These are phyloP conservation scores for Ariopsis seemanni DNA, from an alignment of 2,113 vertebrate genomes.

Conservation along the genomic window DNA sequence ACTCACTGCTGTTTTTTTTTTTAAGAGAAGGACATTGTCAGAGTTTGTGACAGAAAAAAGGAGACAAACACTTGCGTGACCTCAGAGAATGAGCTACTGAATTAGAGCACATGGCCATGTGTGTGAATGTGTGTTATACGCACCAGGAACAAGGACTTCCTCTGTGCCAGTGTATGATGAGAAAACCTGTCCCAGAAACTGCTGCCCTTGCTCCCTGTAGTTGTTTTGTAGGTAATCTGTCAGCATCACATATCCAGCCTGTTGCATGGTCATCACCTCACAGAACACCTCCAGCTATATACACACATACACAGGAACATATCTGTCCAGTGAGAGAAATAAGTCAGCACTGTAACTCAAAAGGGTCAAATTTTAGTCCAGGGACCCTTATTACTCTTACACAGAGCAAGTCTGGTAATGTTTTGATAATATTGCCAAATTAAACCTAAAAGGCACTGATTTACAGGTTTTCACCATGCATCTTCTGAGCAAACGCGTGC, in stretches of 20 bases:
- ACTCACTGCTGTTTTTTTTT: not conserved
- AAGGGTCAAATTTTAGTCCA: not conserved
- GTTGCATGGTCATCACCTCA: constrained; percentile 97
- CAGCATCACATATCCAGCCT: constrained; percentile 94
- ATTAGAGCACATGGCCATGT: not conserved
- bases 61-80: not conserved
- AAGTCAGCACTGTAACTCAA: not conserved
- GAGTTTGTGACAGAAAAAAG: not conserved
- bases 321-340: not conserved
- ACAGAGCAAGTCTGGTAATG: not conserved
- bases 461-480: not conserved
- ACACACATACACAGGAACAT: constrained; percentile 1
- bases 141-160: constrained; percentile 88
- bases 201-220: constrained; percentile 86
- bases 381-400: not conserved
- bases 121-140: constrained; percentile 42
- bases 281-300: constrained; percentile 89
- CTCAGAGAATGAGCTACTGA: not conserved
- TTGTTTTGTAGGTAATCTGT: constrained; percentile 99
- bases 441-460: not conserved
- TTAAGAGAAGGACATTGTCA: not conserved
- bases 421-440: not conserved
- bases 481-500: not conserved
- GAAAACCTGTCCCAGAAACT: constrained; percentile 91
- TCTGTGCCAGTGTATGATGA: constrained; percentile 94